phyloP scores from a whole-genome alignment of 1,140 invertebrate species.

The Neuroterus valhalla region DNA sequence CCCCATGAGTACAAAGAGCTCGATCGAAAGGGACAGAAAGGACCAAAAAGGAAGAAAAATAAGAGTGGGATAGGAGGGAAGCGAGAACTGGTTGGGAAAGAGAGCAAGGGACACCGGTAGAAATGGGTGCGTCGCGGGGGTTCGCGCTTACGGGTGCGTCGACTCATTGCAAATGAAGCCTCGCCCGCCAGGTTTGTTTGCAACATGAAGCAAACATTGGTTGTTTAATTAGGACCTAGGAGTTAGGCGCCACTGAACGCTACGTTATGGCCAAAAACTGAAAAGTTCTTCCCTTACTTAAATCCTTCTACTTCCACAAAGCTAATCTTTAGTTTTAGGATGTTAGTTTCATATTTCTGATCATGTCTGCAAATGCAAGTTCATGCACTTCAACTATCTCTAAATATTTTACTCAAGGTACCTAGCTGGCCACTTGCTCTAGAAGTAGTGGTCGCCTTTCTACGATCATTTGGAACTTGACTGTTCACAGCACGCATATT shows the following conservation, averaged over 20 bases:
- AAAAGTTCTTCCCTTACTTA: too few relatives aligned
- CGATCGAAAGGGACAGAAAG: constrained; percentile 13
- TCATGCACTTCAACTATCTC: too few relatives aligned
- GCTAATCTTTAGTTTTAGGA: too few relatives aligned
- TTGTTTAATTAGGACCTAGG: constrained; percentile 52
- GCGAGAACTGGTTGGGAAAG: not conserved
- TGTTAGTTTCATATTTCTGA: too few relatives aligned
- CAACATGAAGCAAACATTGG: constrained; percentile 58
- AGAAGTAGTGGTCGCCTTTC: too few relatives aligned
- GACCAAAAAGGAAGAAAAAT: not conserved
- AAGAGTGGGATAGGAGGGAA: not conserved
- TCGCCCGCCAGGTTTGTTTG: constrained; percentile 55
- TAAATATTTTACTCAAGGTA: too few relatives aligned
- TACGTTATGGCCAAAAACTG: constrained; percentile 39
- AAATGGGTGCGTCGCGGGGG: constrained; percentile 32
- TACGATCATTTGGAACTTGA: too few relatives aligned
- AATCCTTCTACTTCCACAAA: too few relatives aligned
- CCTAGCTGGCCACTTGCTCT: too few relatives aligned
- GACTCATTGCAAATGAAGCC: constrained; percentile 58
- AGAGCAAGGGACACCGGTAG: not conserved
- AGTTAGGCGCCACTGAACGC: constrained; percentile 46
- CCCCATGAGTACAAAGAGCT: constrained; percentile 18
- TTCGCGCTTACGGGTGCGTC: constrained; percentile 43
- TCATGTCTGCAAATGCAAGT: too few relatives aligned
- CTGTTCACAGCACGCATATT: too few relatives aligned